Evolutionary conservation across 2,888 invertebrate species (phyloP), one percentile per base, ranked within the genome.

Genomic region (Apamea monoglypha): DNA sequence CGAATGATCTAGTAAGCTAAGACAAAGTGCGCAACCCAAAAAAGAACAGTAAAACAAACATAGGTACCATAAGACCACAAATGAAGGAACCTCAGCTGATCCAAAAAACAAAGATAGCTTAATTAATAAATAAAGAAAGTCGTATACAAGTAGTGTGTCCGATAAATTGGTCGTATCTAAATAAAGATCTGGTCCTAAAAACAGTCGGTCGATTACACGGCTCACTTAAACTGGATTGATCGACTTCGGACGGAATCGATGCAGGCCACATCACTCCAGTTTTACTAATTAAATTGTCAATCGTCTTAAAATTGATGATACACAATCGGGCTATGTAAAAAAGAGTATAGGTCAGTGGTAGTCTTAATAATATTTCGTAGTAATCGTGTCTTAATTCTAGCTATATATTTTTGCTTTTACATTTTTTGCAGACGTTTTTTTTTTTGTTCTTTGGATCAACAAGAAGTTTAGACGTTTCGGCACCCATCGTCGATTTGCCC

Each of bases 221-320:
- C 40, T 76, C 77, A 76, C 74, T 85, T 78, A 64, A 66, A 66
- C 75, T 61, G 68, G 66, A 85, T 81, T 85, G 86, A 85, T 87
- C 44, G 85, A 67, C 64, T 84, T 68, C 12, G 16, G 21, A 14
- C 12, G 16, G 21, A 14, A 59, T 21, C 67, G 67, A 53, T 74
- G 88, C 85, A 69, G 56, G 61, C 72, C 74, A 72, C 85, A 75
- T 81, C 85, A 87, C 69, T 53, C 80, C 64, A 80, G 53, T 74
- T 81, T n/a, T 72, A 70, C n/a, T 85, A 85, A 87, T 85, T 87
- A 85, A 81, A 85, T 75, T 85, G 85, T 87, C 85, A 87, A 85
- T 87, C 50, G 44, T 70, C 59, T 80, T 61, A 63, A 77, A 74
- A 85, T 84, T 87, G 72, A 84, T 85, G 74, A 59, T 64, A 64